Conservation (phyloP, 2,113 vertebrate species). For the Chloroceryle aenea region DNA sequence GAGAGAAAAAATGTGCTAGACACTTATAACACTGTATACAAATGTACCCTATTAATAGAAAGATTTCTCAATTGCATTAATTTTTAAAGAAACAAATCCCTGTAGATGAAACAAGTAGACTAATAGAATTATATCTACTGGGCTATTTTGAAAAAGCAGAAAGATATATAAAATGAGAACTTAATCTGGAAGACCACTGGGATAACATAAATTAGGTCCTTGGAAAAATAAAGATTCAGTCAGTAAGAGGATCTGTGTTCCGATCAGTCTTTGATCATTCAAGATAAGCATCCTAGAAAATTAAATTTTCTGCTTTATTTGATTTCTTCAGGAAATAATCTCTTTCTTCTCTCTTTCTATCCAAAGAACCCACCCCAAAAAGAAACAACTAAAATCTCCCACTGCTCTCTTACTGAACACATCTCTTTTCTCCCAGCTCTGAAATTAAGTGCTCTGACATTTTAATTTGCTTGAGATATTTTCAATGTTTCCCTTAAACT, state of each 20-base stretch:
- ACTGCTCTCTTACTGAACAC: neutral
- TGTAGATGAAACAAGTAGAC: neutral
- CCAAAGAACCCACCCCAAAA: neutral
- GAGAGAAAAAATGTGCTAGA: conserved; percentile 23
- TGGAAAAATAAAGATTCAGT: neutral
- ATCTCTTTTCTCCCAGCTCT: neutral
- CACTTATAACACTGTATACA: conserved; percentile 3
- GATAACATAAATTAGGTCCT: neutral
- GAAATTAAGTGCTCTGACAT: neutral
- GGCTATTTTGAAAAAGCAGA: neutral
- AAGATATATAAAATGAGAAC: neutral
- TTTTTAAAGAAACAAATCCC: conserved; percentile 2
- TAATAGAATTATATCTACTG: neutral
- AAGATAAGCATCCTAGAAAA: neutral
- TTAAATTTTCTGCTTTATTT: neutral
- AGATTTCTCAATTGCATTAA: neutral
- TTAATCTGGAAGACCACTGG: neutral
- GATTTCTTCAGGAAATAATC: neutral
- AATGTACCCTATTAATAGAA: conserved; percentile 26
- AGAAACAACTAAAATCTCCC: neutral
- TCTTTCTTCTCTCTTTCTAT: neutral
- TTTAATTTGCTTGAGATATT: neutral
- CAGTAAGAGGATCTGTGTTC: neutral
- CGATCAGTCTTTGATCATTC: neutral
- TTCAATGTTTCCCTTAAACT: neutral